Evolutionary conservation across 2,797 vertebrate species (phyloP), one percentile per base, ranked within the genome.

Genomic region (Champsocephalus esox): DNA sequence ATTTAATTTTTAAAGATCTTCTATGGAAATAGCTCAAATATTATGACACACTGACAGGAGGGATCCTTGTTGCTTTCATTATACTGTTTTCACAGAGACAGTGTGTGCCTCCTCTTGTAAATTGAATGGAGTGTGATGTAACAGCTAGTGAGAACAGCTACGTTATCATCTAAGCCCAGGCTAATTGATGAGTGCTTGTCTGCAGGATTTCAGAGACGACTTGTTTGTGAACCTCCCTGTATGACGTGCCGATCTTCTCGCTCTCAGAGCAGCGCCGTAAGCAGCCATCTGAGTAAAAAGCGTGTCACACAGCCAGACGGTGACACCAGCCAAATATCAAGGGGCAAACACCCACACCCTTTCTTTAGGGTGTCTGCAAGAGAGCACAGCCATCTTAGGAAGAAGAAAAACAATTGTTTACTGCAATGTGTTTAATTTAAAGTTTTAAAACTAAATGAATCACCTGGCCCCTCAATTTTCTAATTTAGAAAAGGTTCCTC

Each of bases 141-240:
- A 75, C 79, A 83, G 79, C 79, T 45, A 80, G 77, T 68, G 66
- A 71, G 80, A 81, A 82, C 83, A 77, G 80, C 77, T 49, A 78
- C 12, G 78, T 89, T 92, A 92, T 92, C 86, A 83, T 83, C 87
- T 75, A 71, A 70, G 75, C 75, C 64, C 82, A 86, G 83, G 60
- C 79, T 88, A 90, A 91, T 88, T 88, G 79, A 90, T 77, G 88
- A 86, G 80, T 46, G 74, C 68, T 79, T 78, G 77, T 82, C 85
- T 83, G 79, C 59, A 57, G 83, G 75, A 73, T 89, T 82, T 87
- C 81, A 82, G 82, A 82, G 86, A 87, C 84, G 71, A 90, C 87
- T 92, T 88, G 87, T 87, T 90, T 88, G 81, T 84, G 84, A 92
- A 86, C 70, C 67, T 6, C 64, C 10, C 45, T 51, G 54, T 73